These are phyloP conservation scores for Abrostola triplasia DNA, from an alignment of 2,888 invertebrate genomes.

Conservation along the genomic window DNA sequence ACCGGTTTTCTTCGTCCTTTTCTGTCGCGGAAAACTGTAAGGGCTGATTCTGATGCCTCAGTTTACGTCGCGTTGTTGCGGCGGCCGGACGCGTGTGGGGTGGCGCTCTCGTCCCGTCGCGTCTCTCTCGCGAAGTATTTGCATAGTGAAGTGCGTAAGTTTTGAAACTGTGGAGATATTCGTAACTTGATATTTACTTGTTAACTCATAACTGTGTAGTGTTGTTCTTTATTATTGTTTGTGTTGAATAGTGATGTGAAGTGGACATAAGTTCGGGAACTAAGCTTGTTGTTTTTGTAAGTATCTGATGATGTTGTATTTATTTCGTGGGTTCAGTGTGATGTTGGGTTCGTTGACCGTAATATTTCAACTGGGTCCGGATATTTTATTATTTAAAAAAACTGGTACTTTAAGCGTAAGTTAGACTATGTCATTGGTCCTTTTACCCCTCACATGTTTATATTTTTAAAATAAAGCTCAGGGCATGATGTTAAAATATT, in stretches of 20 bases:
- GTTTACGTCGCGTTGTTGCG: constrained; percentile 78
- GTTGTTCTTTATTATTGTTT: constrained; percentile 36
- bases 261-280: constrained; percentile 41
- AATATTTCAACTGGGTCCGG: too few relatives aligned
- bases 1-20: constrained; percentile 60
- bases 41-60: constrained; percentile 76
- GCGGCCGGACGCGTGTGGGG: constrained; percentile 63
- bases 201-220: constrained; percentile 41
- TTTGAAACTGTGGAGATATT: constrained; percentile 55
- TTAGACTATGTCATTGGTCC: too few relatives aligned
- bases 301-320: constrained; percentile 18
- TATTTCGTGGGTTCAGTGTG: too few relatives aligned
- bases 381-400: too few relatives aligned
- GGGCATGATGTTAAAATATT: too few relatives aligned
- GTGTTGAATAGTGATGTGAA: constrained; percentile 50
- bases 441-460: too few relatives aligned
- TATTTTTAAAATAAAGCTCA: too few relatives aligned
- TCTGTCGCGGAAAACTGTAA: constrained; percentile 79
- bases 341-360: too few relatives aligned
- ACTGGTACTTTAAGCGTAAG: too few relatives aligned
- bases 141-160: constrained; percentile 63
- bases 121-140: constrained; percentile 61
- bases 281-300: constrained; percentile 40
- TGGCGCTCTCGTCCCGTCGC: constrained; percentile 53
- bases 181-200: constrained; percentile 35